These are phyloP conservation scores for Drosophila insularis DNA, from an alignment of 1,140 invertebrate species.

Conservation along the genomic window DNA sequence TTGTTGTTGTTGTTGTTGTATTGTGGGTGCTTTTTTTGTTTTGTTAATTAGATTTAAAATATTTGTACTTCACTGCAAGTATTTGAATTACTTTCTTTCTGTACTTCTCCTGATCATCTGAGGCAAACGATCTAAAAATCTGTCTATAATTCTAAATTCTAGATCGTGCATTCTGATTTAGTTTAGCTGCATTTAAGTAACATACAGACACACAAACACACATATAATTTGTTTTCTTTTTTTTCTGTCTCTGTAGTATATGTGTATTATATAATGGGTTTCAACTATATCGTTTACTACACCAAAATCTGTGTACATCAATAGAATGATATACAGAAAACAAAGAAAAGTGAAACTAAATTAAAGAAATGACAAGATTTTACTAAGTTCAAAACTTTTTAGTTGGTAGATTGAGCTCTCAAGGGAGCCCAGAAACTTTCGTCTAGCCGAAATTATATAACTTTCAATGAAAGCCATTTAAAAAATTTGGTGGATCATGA, in stretches of 20 bases:
- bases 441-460: too few relatives aligned
- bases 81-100: constrained; percentile 55
- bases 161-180: neutral
- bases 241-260: neutral
- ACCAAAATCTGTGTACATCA: neutral
- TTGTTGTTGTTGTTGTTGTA: constrained; percentile 31
- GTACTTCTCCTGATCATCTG: constrained; percentile 16
- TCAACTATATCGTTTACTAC: neutral
- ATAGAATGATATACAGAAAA: neutral
- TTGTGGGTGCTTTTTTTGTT: constrained; percentile 31
- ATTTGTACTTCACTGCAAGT: constrained; percentile 78
- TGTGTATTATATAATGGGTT: neutral
- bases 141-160: neutral
- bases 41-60: constrained; percentile 47
- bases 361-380: neutral
- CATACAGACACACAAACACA: neutral
- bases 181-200: constrained; percentile 1
- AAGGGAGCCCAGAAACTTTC: too few relatives aligned
- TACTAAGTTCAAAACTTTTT: neutral
- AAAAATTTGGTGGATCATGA: too few relatives aligned
- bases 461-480: too few relatives aligned
- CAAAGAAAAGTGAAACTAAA: neutral
- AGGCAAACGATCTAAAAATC: constrained; percentile 16
- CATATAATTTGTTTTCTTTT: neutral
- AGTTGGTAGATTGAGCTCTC: too few relatives aligned